A percentile compares a stretch with the other conserved stretches of the same genome.
Conservation (phyloP, 2,797 vertebrate genomes). For the Centropyge bicolor region DNA sequence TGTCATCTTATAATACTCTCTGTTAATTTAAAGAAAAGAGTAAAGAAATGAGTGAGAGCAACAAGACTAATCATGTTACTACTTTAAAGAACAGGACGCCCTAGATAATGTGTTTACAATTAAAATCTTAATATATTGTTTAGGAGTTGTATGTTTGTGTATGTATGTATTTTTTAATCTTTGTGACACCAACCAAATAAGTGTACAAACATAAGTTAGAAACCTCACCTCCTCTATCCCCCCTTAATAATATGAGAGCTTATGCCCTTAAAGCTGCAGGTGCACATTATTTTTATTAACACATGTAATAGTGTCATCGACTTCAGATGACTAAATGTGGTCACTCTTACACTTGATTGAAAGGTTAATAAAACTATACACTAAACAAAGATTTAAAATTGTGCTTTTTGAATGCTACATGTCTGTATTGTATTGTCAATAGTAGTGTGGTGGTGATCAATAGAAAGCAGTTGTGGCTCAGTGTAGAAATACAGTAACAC, state of each 20-base stretch:
- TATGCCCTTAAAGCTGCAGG: not conserved
- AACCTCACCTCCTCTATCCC: not conserved
- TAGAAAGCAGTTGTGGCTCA: not conserved
- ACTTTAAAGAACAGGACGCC: constrained; percentile 11
- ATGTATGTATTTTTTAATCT: not conserved
- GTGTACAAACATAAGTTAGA: not conserved
- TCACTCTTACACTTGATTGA: constrained; percentile 1
- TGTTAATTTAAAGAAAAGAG: not conserved
- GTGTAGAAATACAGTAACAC: constrained; percentile 29
- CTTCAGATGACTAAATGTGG: constrained; percentile 2
- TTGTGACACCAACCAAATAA: not conserved
- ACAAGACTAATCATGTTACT: not conserved
- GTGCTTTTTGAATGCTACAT: not conserved
- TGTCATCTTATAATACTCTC: not conserved
- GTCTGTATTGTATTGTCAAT: not conserved
- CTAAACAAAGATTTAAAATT: not conserved
- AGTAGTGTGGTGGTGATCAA: not conserved
- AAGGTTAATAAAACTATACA: not conserved
- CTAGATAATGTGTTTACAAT: constrained; percentile 14
- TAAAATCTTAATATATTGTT: constrained; percentile 41
- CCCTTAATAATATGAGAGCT: not conserved
- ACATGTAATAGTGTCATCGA: not conserved
- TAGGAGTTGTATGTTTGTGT: not conserved
- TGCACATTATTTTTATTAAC: not conserved
- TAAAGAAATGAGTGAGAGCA: not conserved